Percentiles rank a stretch among this genome's conserved stretches.
Evolutionary conservation across 2,113 vertebrate species (phyloP).

Genomic region (Halichoeres trimaculatus): DNA sequence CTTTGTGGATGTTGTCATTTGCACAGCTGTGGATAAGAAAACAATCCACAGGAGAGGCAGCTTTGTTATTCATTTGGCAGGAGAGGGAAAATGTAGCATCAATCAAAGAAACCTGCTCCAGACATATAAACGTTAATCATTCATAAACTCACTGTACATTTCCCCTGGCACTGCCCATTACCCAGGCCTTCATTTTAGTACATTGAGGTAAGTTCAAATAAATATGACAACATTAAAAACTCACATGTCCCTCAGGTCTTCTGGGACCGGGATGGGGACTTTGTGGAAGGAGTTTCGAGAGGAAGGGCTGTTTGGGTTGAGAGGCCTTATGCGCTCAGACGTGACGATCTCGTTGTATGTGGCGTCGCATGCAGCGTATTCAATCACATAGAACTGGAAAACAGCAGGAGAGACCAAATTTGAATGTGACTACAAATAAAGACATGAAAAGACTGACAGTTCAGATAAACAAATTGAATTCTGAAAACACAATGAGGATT

Average conservation of each 20-base stretch:
- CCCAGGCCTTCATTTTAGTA: too few species aligned
- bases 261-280: slow-evolving; percentile 87
- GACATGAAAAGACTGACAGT: background rate
- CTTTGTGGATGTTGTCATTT: slow-evolving; percentile 91
- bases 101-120: background rate
- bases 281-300: slow-evolving; percentile 90
- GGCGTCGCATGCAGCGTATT: slow-evolving; percentile 92
- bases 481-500: background rate
- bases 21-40: slow-evolving; percentile 84
- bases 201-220: background rate
- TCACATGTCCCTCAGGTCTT: slow-evolving; percentile 92
- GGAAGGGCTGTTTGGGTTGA: slow-evolving; percentile 90
- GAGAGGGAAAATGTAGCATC: background rate
- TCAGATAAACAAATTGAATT: background rate
- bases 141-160: background rate
- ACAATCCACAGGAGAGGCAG: slow-evolving; percentile 22
- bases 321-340: slow-evolving; percentile 89
- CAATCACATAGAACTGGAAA: slow-evolving; percentile 92
- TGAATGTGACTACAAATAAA: background rate
- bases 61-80: slow-evolving; percentile 14
- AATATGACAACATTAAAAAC: slow-evolving; percentile 47
- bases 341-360: slow-evolving; percentile 96
- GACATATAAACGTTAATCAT: background rate
- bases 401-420: background rate
- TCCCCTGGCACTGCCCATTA: too few species aligned